Percentiles rank a stretch among this genome's conserved stretches.
Conservation (phyloP, 2,797 vertebrate genomes). For the Sciurus carolinensis region DNA sequence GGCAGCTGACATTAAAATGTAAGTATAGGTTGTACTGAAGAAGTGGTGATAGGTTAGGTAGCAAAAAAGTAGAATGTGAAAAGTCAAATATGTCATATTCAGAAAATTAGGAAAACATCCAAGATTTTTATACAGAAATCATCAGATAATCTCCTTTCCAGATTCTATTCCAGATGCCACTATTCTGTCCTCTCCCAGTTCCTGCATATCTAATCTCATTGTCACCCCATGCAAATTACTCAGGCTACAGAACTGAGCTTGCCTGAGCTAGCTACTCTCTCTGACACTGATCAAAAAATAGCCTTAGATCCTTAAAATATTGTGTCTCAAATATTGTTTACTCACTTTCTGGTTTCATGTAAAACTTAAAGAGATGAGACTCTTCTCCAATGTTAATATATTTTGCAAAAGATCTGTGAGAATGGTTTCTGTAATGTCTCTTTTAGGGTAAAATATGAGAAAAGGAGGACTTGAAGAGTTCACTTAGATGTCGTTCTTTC, state of each 20-base stretch:
- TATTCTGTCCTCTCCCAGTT: neutral
- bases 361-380: neutral
- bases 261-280: neutral
- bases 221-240: neutral
- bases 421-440: neutral
- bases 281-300: neutral
- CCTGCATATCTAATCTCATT: neutral
- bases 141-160: neutral
- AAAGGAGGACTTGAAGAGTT: neutral
- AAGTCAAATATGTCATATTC: neutral
- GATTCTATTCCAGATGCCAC: neutral
- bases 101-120: neutral
- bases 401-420: slow-evolving; percentile 1
- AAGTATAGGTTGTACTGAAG: neutral
- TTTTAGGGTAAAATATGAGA: neutral
- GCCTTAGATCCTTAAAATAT: neutral
- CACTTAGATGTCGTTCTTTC: neutral
- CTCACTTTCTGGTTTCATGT: neutral
- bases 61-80: neutral
- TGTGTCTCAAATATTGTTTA: neutral
- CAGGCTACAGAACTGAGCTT: neutral
- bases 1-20: neutral
- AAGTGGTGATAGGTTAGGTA: neutral
- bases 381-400: neutral
- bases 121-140: neutral